Percentiles rank a stretch among this genome's conserved stretches.
These are phyloP conservation scores for Channa striata DNA, from an alignment of 2,797 vertebrate genomes.

Conservation along the genomic window DNA sequence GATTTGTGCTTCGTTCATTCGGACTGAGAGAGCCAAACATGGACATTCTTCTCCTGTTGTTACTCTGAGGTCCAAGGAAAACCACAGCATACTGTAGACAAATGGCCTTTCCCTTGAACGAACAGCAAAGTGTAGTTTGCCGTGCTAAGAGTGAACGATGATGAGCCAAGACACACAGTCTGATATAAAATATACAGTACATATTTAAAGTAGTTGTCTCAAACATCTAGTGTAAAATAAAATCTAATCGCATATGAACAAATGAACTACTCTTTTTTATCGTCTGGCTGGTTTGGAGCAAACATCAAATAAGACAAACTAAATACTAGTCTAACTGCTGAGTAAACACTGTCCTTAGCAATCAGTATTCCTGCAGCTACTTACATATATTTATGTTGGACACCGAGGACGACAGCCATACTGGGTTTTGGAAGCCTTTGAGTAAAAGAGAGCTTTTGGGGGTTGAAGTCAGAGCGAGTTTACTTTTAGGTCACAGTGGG, in stretches of 20 bases:
- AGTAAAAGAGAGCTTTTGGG: constrained; percentile 53
- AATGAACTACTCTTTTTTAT: constrained; percentile 41
- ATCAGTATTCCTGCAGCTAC: constrained; percentile 69
- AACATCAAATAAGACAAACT: constrained; percentile 55
- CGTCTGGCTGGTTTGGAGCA: constrained; percentile 30
- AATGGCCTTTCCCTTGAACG: constrained; percentile 36
- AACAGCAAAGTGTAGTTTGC: constrained; percentile 24
- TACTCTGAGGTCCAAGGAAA: constrained; percentile 23
- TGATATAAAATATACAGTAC: not conserved
- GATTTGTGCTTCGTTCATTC: constrained; percentile 39
- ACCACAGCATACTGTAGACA: constrained; percentile 4
- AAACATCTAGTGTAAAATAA: constrained; percentile 34
- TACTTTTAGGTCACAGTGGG: constrained; percentile 72
- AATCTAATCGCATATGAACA: constrained; percentile 36
- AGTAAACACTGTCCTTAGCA: constrained; percentile 64
- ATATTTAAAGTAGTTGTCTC: not conserved
- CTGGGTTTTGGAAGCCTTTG: constrained; percentile 55
- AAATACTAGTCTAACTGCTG: constrained; percentile 62
- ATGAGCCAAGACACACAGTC: constrained; percentile 15
- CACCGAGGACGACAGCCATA: constrained; percentile 50
- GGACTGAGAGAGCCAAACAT: constrained; percentile 55
- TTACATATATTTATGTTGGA: constrained; percentile 79
- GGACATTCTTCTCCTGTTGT: constrained; percentile 48
- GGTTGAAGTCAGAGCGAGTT: constrained; percentile 68
- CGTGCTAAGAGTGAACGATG: not conserved